These are phyloP conservation scores for Halesus radiatus DNA, from an alignment of 1,140 invertebrate species.

Conservation along the genomic window DNA sequence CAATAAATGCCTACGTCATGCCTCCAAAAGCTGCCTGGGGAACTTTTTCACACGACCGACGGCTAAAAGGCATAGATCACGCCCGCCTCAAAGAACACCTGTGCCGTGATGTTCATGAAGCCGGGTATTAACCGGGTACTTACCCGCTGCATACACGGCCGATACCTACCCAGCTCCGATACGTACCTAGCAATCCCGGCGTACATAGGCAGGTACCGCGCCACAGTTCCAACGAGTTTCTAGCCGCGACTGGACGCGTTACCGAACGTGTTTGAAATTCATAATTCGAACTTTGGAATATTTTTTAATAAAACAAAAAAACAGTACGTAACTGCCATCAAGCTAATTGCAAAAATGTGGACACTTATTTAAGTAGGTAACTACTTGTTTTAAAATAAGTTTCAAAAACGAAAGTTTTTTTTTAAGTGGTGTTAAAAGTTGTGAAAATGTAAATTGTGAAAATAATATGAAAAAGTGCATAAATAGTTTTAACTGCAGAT, in stretches of 20 bases:
- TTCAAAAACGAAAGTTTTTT: too few relatives aligned
- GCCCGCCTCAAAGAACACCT: constrained; percentile 24
- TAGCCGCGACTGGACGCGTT: not conserved
- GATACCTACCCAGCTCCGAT: not conserved
- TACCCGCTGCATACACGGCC: not conserved
- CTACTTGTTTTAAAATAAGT: too few relatives aligned
- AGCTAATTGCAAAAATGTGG: too few relatives aligned
- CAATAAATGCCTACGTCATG: too few relatives aligned
- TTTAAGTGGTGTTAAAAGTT: too few relatives aligned
- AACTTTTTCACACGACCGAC: constrained; percentile 27
- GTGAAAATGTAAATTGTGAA: too few relatives aligned
- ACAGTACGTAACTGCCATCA: too few relatives aligned
- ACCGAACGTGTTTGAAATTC: not conserved
- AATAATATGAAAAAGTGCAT: too few relatives aligned
- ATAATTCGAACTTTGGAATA: too few relatives aligned
- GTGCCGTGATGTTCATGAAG: not conserved
- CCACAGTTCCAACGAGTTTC: not conserved
- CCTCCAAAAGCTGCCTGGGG: not conserved
- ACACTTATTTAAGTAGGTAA: too few relatives aligned
- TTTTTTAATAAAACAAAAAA: too few relatives aligned
- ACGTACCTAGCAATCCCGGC: not conserved
- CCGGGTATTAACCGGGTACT: not conserved
- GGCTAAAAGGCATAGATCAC: constrained; percentile 30
- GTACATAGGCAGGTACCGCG: not conserved
- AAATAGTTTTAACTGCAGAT: too few relatives aligned